These are phyloP conservation scores for Pelosia muscerda DNA, from an alignment of 2,888 invertebrate species.

Conservation along the genomic window DNA sequence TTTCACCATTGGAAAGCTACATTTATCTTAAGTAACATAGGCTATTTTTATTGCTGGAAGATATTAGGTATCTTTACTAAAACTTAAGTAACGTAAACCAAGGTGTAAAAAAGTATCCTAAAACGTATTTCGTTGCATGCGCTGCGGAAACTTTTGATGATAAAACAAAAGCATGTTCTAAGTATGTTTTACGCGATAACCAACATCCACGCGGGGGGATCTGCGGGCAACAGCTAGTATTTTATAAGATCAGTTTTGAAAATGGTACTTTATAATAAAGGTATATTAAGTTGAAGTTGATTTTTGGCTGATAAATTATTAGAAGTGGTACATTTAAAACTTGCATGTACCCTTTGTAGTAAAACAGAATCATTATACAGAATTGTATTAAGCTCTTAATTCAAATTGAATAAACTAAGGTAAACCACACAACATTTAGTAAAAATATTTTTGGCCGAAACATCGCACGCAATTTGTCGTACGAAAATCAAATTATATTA, in stretches of 20 bases:
- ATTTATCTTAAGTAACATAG: no score
- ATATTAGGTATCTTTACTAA: no score
- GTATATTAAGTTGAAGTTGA: background rate
- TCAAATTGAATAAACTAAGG: conserved; percentile 14
- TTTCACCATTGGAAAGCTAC: no score
- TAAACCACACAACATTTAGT: conserved; percentile 25
- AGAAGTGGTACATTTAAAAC: background rate
- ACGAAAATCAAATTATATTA: conserved; percentile 83
- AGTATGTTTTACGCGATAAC: no score
- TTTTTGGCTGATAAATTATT: background rate
- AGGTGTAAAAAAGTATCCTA: no score
- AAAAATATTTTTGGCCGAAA: conserved; percentile 54
- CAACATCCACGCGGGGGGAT: no score
- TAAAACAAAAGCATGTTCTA: no score
- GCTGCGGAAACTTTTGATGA: no score
- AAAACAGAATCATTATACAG: background rate
- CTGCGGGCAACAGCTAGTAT: no score
- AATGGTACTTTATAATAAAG: background rate
- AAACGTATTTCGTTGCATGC: no score
- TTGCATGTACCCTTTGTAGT: background rate
- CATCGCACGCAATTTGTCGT: conserved; percentile 78
- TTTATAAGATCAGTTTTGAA: conserved; percentile 8
- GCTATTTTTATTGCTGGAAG: no score
- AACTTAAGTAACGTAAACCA: no score
- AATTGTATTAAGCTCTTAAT: conserved; percentile 6